Evolutionary conservation across 1,140 invertebrate genomes (phyloP).

Genomic region (Drosophila pseudoobscura): DNA sequence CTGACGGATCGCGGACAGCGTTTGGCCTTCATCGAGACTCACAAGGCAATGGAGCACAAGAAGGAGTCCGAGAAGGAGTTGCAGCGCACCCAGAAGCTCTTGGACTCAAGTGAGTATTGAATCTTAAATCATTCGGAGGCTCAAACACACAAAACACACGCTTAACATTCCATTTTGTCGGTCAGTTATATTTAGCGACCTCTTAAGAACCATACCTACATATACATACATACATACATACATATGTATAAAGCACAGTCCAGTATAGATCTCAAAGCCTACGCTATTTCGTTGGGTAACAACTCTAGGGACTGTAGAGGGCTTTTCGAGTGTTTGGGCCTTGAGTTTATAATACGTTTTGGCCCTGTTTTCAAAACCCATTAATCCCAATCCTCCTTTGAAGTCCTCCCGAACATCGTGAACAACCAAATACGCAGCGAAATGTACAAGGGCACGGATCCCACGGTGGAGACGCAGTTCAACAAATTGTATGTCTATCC

Average conservation of each 20-base stretch:
- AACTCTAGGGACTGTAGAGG: too few species aligned
- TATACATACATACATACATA: too few species aligned
- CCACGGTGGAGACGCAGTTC: slow-evolving; percentile 88
- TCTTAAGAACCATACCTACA: too few species aligned
- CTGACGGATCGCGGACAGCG: slow-evolving; percentile 97
- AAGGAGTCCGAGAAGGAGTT: slow-evolving; percentile 96
- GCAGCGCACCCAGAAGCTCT: slow-evolving; percentile 95
- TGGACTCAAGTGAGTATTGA: slow-evolving; percentile 89
- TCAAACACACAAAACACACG: too few species aligned
- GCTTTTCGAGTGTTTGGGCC: slow-evolving; percentile 6
- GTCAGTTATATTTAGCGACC: too few species aligned
- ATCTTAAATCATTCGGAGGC: too few species aligned
- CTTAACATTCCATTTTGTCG: too few species aligned
- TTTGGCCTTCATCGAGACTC: slow-evolving; percentile 97
- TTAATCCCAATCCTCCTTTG: slow-evolving; percentile 14
- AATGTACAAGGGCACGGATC: slow-evolving; percentile 83
- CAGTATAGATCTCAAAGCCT: too few species aligned
- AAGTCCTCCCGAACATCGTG: slow-evolving; percentile 97
- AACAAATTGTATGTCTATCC: slow-evolving; percentile 99
- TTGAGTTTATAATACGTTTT: slow-evolving; percentile 27
- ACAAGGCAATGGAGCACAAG: slow-evolving; percentile 96
- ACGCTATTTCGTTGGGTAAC: too few species aligned
- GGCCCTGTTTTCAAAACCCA: slow-evolving; percentile 6
- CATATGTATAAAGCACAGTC: too few species aligned
- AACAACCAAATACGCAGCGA: slow-evolving; percentile 83